Base-by-base conservation (phyloP, 1,140 invertebrate species). In the Hermatobates lingyangjiaoensis region DNA sequence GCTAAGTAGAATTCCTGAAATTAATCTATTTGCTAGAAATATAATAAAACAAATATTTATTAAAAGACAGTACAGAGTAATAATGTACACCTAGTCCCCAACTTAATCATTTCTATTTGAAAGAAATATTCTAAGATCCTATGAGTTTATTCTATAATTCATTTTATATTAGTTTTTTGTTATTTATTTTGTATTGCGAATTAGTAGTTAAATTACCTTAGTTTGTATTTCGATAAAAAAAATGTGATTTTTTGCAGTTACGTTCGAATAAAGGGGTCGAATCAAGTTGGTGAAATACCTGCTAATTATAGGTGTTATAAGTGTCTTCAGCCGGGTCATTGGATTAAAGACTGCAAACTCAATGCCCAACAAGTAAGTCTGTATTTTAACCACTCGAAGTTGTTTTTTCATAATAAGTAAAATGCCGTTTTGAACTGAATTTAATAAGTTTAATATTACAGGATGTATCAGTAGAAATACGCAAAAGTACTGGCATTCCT, bases 401-500 rank as follows among this genome's bases (percentile, higher is more conserved):
- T 40, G 10, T 52, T 25, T 14, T 18, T 48, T 25, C 21, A 27
- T 48, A 18, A 21, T 5, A 51, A 23, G 38, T 50, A 48, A 48
- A 26, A 5, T 3, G 27, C 23, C 14, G n/a, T 15, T 26, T 51
- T 28, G 14, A 24, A 14, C 5, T 51, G 18, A 18, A 45, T 48
- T 55, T 56, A 52, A 24, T 51, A 47, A 45, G 55, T 45, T 42
- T 54, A 52, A 60, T 58, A 61, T 52, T 64, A 59, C 54, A 76
- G 70, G 78, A 85, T 57, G 73, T 51, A 50, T 55, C 75, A 15
- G 71, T 79, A 47, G 86, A 92, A 63, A 80, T 90, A 34, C 88
- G 88, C 62, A 81, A 92, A 62, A 92, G 84, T 62, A 96, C 94
- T 52, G 94, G 94, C n/a, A 98, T 98, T 62, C 94, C 94, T 20